Evolutionary conservation across 2,888 invertebrate genomes (phyloP).

Genomic region (Podabrus alpinus): DNA sequence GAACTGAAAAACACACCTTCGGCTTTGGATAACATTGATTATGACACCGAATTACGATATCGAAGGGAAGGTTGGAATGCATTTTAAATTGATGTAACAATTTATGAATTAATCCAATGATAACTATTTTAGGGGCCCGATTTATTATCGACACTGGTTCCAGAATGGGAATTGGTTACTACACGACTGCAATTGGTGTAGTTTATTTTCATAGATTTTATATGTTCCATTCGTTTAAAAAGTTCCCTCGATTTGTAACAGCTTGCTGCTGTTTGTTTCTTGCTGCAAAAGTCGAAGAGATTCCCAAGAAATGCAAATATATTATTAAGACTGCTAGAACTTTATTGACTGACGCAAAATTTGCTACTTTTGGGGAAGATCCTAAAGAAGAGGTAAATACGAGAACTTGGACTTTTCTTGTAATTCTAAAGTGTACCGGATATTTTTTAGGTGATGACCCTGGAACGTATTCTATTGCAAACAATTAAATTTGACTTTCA

Average conservation of each 20-base stretch:
- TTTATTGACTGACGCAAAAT: conserved; percentile 81
- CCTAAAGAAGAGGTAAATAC: conserved; percentile 77
- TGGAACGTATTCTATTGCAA: conserved; percentile 93
- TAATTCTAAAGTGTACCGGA: no score
- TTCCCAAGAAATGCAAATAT: conserved; percentile 99
- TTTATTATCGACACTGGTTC: conserved; percentile 95
- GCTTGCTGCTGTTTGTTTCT: conserved; percentile 96
- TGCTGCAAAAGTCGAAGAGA: conserved; percentile 99
- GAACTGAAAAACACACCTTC: conserved; percentile 89
- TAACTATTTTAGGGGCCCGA: conserved; percentile 67
- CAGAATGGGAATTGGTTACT: conserved; percentile 90
- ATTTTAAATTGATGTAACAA: not conserved
- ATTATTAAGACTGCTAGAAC: conserved; percentile 88
- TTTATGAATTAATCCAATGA: not conserved
- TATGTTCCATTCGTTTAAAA: conserved; percentile 97
- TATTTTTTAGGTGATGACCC: conserved; percentile 70
- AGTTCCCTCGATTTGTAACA: conserved; percentile 94
- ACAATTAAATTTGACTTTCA: conserved; percentile 98
- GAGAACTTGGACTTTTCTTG: not conserved
- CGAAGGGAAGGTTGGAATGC: conserved; percentile 77
- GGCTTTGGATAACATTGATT: conserved; percentile 83
- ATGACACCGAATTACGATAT: conserved; percentile 88
- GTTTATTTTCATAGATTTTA: conserved; percentile 99
- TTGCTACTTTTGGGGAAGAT: conserved; percentile 89
- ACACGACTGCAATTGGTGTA: conserved; percentile 97